Percentiles rank a stretch among this genome's conserved stretches.
Evolutionary conservation across 2,797 vertebrate genomes (phyloP).

Genomic region (Gila robusta): DNA sequence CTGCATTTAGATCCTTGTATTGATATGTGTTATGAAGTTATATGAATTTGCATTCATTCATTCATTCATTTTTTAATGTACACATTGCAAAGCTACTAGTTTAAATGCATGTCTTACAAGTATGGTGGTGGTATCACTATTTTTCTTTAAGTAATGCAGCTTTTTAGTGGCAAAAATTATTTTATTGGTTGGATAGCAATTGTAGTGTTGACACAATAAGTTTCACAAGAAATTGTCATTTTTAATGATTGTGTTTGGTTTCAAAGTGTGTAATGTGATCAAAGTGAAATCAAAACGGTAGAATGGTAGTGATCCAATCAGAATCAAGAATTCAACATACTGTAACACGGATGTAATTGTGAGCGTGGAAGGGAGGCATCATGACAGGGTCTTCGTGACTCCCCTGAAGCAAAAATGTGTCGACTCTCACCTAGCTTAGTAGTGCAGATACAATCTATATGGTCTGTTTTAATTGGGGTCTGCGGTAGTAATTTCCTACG

Average conservation of each 20-base stretch:
- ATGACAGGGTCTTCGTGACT: not conserved
- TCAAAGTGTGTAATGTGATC: not conserved
- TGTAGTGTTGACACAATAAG: not conserved
- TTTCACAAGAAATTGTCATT: not conserved
- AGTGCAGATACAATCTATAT: constrained; percentile 49
- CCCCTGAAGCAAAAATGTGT: constrained; percentile 39
- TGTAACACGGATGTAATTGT: not conserved
- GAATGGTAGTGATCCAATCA: constrained; percentile 4
- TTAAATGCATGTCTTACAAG: not conserved
- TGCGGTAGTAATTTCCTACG: constrained; percentile 33
- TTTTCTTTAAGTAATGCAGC: not conserved
- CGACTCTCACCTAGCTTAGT: constrained; percentile 20
- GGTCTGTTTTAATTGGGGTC: constrained; percentile 51
- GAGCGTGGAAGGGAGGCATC: not conserved
- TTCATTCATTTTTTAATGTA: not conserved
- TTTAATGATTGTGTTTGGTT: not conserved
- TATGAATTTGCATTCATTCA: not conserved
- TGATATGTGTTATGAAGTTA: not conserved
- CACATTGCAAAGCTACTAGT: not conserved
- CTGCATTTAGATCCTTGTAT: not conserved
- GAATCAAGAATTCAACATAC: not conserved
- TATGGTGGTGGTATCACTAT: not conserved
- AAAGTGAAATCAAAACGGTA: not conserved
- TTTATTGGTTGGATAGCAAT: not conserved
- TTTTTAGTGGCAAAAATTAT: not conserved